Percentiles rank a stretch among this genome's conserved stretches.
phyloP scores from a whole-genome alignment of 2,113 vertebrate genomes.

The Petrocephalus zakoni region DNA sequence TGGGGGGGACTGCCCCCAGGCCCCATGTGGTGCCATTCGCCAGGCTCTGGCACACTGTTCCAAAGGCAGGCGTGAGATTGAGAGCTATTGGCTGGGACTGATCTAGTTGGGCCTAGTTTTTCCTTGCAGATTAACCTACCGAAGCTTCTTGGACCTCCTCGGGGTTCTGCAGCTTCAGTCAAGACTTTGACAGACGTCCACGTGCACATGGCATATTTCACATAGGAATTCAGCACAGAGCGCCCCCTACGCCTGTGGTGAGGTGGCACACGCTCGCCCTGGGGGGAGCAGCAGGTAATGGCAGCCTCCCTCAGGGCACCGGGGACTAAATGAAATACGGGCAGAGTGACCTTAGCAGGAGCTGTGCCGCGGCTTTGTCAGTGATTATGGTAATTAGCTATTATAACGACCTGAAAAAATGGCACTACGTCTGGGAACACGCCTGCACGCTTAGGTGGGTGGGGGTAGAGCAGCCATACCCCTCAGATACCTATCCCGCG shows the following conservation, averaged over 20 bases:
- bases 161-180: no score
- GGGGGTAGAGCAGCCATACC: no score
- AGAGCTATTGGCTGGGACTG: not conserved
- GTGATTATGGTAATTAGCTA: not conserved
- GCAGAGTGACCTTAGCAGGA: not conserved
- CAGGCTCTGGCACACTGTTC: not conserved
- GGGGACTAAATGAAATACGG: not conserved
- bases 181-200: no score
- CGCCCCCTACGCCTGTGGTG: no score
- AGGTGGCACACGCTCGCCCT: no score
- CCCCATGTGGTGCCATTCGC: not conserved
- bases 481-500: not conserved
- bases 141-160: no score
- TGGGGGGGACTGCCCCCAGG: not conserved
- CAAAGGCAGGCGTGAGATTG: not conserved
- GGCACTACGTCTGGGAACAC: no score
- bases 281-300: no score
- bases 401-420: not conserved
- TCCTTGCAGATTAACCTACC: not conserved
- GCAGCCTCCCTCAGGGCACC: no score
- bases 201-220: no score
- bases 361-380: not conserved
- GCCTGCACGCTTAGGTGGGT: no score
- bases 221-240: no score
- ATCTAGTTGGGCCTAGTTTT: not conserved